Evolutionary conservation across 1,140 invertebrate species (phyloP), one percentile per base, ranked within the genome.

Genomic region (Oryzaephilus surinamensis): DNA sequence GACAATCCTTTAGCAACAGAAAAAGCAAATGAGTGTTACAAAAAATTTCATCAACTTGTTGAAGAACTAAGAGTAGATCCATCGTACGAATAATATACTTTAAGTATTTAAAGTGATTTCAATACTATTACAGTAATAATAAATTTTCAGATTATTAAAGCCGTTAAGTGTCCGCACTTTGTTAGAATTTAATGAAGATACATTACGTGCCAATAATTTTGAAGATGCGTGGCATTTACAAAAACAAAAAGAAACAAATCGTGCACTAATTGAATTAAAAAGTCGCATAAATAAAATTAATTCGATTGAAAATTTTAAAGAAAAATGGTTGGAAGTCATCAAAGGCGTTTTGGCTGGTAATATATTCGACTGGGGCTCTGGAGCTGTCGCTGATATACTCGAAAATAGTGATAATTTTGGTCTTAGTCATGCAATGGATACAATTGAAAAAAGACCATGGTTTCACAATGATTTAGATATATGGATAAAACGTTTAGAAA

Each of bases 331-430:
- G 30, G 73, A 77, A 54, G 51, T 79, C 31, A 66, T 69, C 31
- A 66, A 66, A 44, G 76, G 76, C 13, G 63, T 77, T 2, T 55
- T 79, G 27, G 75, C 75, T 32, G 75, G 75, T 14, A 97, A 97
- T 67, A 90, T 97, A 63, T 97, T 97, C 68, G 94, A 97, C 64
- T 97, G 92, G 90, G 92, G 91, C 21, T 89, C 92, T 1, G 79
- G 83, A 58, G 87, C 90, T 58, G 82, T 94, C 7, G 78, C 83
- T 6, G 70, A 75, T 46, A 75, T 96, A 29, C 74, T 97, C 66
- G 84, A 92, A 62, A 69, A 66, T 6, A 68, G 69, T 34, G 63
- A 69, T 15, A 67, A 72, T 38, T 88, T 93, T 68, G 81, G 82
- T 36, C 81, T 97, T 43, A 65, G 77, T 54, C 77, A 91, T 55